Conservation (phyloP, 2,888 invertebrate genomes). For the Eudemis profundana region DNA sequence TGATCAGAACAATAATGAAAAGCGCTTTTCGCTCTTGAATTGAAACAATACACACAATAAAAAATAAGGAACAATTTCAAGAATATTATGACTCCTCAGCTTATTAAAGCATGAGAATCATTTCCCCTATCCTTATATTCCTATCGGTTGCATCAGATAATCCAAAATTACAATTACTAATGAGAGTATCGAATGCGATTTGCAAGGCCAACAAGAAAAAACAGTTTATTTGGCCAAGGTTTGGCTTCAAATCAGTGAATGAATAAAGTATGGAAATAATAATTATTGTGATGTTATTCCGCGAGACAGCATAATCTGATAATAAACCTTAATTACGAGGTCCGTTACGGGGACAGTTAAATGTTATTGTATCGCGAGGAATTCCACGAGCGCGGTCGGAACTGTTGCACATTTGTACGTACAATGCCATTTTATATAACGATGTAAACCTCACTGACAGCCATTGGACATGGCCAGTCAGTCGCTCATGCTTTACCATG, state of each 20-base stretch:
- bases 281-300: constrained; percentile 2
- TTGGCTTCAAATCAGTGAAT: background rate
- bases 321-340: constrained; percentile 13
- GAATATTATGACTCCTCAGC: too few species aligned
- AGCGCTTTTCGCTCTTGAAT: too few species aligned
- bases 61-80: too few species aligned
- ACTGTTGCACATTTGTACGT: constrained; percentile 4
- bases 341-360: constrained; percentile 31
- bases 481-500: too few species aligned
- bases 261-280: background rate
- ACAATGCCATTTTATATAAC: background rate
- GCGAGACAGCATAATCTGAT: constrained; percentile 16
- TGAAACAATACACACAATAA: too few species aligned
- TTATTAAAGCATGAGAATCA: too few species aligned
- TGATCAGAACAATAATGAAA: too few species aligned
- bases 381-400: constrained; percentile 3
- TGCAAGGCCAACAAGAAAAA: background rate
- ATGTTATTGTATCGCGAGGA: constrained; percentile 16
- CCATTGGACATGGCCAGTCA: too few species aligned
- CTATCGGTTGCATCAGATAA: background rate
- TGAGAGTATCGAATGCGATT: background rate
- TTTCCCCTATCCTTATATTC: too few species aligned
- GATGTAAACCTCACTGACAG: too few species aligned
- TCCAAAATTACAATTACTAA: background rate
- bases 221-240: background rate